Conservation (phyloP, 2,113 vertebrate genomes). For the Morone chrysops region DNA sequence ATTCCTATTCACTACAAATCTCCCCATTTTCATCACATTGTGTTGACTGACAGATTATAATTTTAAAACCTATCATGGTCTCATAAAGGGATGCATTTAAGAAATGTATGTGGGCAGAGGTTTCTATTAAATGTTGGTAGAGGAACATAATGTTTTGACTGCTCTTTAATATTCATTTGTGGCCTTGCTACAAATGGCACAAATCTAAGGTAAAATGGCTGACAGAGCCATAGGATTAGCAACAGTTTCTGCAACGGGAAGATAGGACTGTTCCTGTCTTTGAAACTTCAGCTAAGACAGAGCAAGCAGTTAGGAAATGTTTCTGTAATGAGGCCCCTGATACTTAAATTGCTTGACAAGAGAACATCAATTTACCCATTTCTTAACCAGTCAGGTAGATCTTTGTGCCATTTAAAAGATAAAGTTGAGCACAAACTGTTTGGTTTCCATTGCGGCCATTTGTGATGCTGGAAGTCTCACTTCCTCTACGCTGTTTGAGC, state of each 20-base stretch:
- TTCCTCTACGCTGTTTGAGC: constrained; percentile 10
- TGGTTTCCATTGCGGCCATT: neutral
- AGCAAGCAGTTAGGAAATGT: too few species aligned
- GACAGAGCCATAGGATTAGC: too few species aligned
- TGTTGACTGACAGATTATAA: neutral
- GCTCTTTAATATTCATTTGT: neutral
- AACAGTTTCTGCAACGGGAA: too few species aligned
- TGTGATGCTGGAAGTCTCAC: constrained; percentile 15
- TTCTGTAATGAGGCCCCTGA: too few species aligned
- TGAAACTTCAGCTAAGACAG: too few species aligned
- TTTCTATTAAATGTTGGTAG: too few species aligned
- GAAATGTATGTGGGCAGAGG: too few species aligned
- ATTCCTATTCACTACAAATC: neutral
- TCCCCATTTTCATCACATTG: neutral
- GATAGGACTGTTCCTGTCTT: too few species aligned
- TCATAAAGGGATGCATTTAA: neutral
- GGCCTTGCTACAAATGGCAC: too few species aligned
- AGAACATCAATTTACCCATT: neutral
- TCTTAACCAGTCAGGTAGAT: neutral
- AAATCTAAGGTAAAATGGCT: too few species aligned
- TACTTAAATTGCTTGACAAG: neutral
- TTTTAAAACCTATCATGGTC: neutral
- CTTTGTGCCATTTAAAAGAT: neutral
- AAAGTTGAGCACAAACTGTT: neutral
- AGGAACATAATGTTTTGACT: too few species aligned